Percentiles rank a stretch among this genome's conserved stretches.
Conservation (phyloP, 2,797 vertebrate genomes). For the Argentina silus region DNA sequence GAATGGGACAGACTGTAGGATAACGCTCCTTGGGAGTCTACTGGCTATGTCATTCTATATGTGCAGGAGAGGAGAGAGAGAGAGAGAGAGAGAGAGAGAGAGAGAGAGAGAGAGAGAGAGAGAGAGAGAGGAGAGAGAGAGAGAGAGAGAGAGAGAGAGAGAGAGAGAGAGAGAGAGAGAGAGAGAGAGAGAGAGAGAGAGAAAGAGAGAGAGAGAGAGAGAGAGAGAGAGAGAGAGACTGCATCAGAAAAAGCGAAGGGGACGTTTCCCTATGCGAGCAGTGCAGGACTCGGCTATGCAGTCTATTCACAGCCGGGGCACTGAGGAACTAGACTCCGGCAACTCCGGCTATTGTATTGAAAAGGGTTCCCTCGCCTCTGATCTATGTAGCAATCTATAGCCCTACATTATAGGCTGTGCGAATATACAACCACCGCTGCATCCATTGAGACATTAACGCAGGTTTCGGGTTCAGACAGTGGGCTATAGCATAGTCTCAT, state of each 20-base stretch:
- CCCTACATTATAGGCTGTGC: slow-evolving; percentile 38
- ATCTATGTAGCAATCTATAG: slow-evolving; percentile 49
- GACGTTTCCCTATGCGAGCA: slow-evolving; percentile 27
- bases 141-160: background rate
- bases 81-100: background rate
- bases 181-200: no score
- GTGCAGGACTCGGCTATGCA: slow-evolving; percentile 47
- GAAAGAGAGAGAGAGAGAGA: no score
- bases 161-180: slow-evolving; percentile 56
- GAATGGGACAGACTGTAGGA: background rate
- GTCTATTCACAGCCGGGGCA: slow-evolving; percentile 67
- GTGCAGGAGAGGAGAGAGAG: slow-evolving; percentile 29
- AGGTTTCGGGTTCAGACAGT: slow-evolving; percentile 26
- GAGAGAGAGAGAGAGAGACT: slow-evolving; percentile 60
- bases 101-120: background rate
- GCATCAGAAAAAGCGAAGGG: slow-evolving; percentile 49
- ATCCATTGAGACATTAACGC: slow-evolving; percentile 68
- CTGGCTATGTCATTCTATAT: slow-evolving; percentile 49
- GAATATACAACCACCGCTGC: slow-evolving; percentile 35
- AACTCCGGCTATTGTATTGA: slow-evolving; percentile 38
- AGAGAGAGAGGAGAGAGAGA: no score
- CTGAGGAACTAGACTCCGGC: slow-evolving; percentile 37
- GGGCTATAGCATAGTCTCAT: slow-evolving; percentile 41
- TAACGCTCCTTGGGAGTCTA: slow-evolving; percentile 15
- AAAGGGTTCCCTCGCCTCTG: slow-evolving; percentile 60